Conservation (phyloP, 2,888 invertebrate species). For the Caenorhabditis parvicauda region DNA sequence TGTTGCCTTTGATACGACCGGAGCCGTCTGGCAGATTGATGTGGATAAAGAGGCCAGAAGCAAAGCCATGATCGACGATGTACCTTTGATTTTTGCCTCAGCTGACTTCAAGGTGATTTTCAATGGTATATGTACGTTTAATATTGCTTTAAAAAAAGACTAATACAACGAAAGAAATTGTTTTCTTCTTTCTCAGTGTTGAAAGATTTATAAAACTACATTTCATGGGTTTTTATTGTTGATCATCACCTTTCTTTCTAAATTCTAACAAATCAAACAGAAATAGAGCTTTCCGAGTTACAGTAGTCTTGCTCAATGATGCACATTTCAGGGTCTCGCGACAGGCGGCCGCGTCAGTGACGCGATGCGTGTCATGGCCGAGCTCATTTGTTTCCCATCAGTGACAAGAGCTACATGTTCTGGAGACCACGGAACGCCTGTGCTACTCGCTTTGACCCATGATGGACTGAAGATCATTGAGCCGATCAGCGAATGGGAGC, state of each 20-base stretch:
- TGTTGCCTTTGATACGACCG: constrained; percentile 19
- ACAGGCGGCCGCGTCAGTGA: constrained; percentile 89
- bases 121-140: too few species aligned
- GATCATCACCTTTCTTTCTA: too few species aligned
- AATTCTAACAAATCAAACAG: neutral
- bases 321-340: constrained; percentile 73
- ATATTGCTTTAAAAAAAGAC: too few species aligned
- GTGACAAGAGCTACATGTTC: constrained; percentile 22
- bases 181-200: too few species aligned
- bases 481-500: constrained; percentile 41
- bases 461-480: constrained; percentile 34
- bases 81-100: constrained; percentile 65
- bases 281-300: neutral
- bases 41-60: constrained; percentile 46
- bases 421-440: constrained; percentile 6
- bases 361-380: constrained; percentile 70
- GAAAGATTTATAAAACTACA: too few species aligned
- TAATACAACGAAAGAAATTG: neutral
- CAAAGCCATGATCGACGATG: constrained; percentile 52
- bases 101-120: constrained; percentile 65
- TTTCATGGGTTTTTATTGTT: neutral
- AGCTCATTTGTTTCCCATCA: constrained; percentile 49
- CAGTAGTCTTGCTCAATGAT: neutral
- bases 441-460: constrained; percentile 34
- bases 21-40: constrained; percentile 27